Evolutionary conservation across 2,113 vertebrate genomes (phyloP).

Genomic region (Platichthys flesus): DNA sequence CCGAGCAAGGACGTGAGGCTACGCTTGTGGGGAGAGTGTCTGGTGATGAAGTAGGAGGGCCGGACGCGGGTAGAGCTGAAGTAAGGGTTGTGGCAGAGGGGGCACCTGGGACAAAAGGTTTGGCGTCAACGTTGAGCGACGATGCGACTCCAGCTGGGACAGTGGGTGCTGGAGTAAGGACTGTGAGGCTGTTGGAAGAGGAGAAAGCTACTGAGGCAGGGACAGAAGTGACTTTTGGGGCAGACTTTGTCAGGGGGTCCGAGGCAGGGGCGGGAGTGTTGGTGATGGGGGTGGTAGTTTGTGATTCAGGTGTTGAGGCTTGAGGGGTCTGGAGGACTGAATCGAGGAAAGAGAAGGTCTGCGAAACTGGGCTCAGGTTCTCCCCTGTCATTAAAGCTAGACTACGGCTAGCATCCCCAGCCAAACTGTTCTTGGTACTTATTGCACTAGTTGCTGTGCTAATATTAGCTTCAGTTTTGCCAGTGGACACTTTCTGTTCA

Average conservation of each 20-base stretch:
- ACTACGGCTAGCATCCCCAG: slow-evolving; percentile 47
- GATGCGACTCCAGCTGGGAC: slow-evolving; percentile 46
- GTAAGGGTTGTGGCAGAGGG: slow-evolving; percentile 7
- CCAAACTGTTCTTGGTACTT: slow-evolving; percentile 16
- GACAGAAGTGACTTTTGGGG: slow-evolving; percentile 25
- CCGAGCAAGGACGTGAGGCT: slow-evolving; percentile 41
- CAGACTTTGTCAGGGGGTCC: slow-evolving; percentile 37
- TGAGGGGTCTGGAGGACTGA: slow-evolving; percentile 79
- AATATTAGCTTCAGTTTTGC: slow-evolving; percentile 39
- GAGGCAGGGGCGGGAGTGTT: slow-evolving; percentile 57
- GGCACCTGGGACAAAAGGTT: slow-evolving; percentile 72
- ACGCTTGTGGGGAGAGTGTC: slow-evolving; percentile 27
- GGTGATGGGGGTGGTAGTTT: slow-evolving; percentile 68
- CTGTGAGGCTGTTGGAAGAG: slow-evolving; percentile 29
- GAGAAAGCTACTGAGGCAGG: slow-evolving; percentile 31
- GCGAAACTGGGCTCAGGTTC: slow-evolving; percentile 78
- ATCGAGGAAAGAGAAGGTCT: slow-evolving; percentile 82
- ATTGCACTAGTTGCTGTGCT: not conserved
- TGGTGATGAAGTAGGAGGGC: slow-evolving; percentile 10
- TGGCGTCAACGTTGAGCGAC: slow-evolving; percentile 71
- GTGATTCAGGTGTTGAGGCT: slow-evolving; percentile 66
- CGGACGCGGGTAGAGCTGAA: slow-evolving; percentile 32
- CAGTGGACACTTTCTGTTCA: slow-evolving; percentile 20
- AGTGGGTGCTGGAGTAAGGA: slow-evolving; percentile 34
- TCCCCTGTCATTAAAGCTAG: slow-evolving; percentile 66